Evolutionary conservation across 2,113 vertebrate species (phyloP), one percentile per base, ranked within the genome.

Genomic region (Polypterus senegalus): DNA sequence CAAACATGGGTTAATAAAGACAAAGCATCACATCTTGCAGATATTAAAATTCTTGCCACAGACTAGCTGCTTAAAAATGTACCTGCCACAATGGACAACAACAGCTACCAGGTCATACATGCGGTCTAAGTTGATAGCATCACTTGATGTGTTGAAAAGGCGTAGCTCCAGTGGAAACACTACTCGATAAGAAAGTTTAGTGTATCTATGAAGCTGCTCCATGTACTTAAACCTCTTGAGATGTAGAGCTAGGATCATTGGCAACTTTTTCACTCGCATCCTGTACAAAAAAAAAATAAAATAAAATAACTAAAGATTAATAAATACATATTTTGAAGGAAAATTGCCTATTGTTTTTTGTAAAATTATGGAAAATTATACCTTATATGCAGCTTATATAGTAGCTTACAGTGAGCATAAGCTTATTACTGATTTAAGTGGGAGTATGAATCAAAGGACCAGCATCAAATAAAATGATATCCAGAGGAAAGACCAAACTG

Each of bases 191-290:
- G 93, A 97, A 48, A 97, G 89, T 79, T 97, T 97, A 56, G 94
- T 97, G 61, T 97, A 97, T 63, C 94, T 89, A 74, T 97, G 94
- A 48, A 97, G 70, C 66, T 97, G 93, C 73, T 97, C 94, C 94
- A 97, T 97, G 64, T 97, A 97, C 81, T 97, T 97, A 71, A 97
- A 97, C 65, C 94, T 83, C 80, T 97, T 97, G 57, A 97, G 88
- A 71, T 97, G 94, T n/a, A 97, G 86, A 1, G 94, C 94, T 79
- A 97, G 77, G 69, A 97, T 97, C 93, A 97, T 96, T 5, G 94
- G 94, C 65, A 97, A 81, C 71, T 93, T 94, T 79, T 97, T 97
- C 4, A 97, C 94, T 60, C 93, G 82, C 94, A 97, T 97, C 77
- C 94, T 97, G 72, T 47, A 63, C 69, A 77, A 71, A 44, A 27